Evolutionary conservation across 92 coral and sea anemone genomes (phyloP).

Genomic region (Epizoanthus ramosus): DNA sequence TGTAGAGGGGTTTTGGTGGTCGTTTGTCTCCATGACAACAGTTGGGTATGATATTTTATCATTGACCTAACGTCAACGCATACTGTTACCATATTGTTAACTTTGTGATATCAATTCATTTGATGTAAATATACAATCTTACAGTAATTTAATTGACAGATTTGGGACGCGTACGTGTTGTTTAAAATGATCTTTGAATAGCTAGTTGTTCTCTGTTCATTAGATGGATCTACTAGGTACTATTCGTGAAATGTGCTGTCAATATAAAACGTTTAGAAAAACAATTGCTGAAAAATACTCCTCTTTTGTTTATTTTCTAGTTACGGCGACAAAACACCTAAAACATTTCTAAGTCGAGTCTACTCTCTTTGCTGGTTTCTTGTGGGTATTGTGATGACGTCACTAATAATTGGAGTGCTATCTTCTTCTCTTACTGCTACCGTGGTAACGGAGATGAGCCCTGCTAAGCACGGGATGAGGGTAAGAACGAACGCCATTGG

Average conservation of each 20-base stretch:
- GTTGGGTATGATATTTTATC: background rate
- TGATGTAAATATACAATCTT: too few species aligned
- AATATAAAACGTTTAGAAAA: too few species aligned
- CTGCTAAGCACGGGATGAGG: background rate
- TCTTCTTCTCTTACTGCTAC: background rate
- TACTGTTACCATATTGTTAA: too few species aligned
- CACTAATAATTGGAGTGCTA: background rate
- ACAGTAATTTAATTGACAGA: too few species aligned
- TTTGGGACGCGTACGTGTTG: too few species aligned
- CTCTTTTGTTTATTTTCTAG: background rate
- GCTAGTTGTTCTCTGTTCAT: too few species aligned
- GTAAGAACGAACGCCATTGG: background rate
- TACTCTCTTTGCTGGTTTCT: background rate
- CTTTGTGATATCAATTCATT: too few species aligned
- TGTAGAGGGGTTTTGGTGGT: conserved; percentile 2
- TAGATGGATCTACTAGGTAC: too few species aligned
- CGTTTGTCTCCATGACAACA: background rate
- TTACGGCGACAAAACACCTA: conserved; percentile 5
- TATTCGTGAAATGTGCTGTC: too few species aligned
- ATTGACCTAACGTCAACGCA: background rate
- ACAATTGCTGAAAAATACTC: too few species aligned
- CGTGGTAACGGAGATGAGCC: background rate
- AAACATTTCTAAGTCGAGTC: background rate
- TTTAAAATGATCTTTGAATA: too few species aligned
- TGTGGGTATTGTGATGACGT: background rate